Evolutionary conservation across 2,888 invertebrate species (phyloP).

Genomic region (Trileptium ribeirensis): DNA sequence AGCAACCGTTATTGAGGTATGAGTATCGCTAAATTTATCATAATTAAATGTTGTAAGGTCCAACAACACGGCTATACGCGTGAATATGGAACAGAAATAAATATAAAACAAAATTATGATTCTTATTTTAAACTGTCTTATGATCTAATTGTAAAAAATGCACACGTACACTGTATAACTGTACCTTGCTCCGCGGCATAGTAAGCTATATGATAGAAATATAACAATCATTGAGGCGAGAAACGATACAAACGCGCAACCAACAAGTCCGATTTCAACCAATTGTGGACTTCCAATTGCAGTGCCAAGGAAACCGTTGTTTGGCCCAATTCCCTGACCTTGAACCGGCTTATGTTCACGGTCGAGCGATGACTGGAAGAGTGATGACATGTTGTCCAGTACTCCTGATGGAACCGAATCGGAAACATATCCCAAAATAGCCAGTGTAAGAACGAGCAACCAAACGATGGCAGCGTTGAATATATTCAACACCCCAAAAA

Average conservation of each 20-base stretch:
- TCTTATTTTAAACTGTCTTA: no score
- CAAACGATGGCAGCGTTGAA: background rate
- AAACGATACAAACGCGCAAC: background rate
- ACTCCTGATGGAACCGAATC: background rate
- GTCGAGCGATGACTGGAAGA: background rate
- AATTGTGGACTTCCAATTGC: background rate
- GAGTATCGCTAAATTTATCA: no score
- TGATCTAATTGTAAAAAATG: no score
- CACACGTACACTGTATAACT: no score
- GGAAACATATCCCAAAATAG: background rate
- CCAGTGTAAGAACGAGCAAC: background rate
- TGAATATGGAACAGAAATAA: no score
- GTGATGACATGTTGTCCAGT: background rate
- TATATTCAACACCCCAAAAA: background rate
- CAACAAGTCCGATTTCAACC: background rate
- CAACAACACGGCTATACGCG: no score
- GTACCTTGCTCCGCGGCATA: background rate
- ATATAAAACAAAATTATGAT: no score
- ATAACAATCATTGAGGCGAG: background rate
- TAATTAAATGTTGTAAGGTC: no score
- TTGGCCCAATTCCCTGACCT: background rate
- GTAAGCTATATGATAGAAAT: background rate
- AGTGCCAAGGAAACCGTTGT: background rate
- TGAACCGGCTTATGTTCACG: background rate
- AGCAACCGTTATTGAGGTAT: no score